A percentile compares a stretch with the other conserved stretches of the same genome.
phyloP scores from a whole-genome alignment of 1,140 invertebrate genomes.

The Megathymus violae region DNA sequence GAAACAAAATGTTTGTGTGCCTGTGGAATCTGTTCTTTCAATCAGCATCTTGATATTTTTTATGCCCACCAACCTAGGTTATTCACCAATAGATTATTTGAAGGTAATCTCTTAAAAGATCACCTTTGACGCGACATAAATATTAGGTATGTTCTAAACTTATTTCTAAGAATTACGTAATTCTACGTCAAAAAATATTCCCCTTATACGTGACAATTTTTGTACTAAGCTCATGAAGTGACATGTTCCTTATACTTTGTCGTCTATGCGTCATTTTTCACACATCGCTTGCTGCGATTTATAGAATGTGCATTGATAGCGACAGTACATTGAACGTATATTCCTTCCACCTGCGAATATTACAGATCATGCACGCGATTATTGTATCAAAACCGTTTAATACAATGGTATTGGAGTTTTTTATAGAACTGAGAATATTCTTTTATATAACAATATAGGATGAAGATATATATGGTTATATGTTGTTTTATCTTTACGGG shows the following conservation, averaged over 20 bases:
- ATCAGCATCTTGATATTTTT: too few relatives aligned
- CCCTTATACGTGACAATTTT: background rate
- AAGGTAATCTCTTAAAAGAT: too few relatives aligned
- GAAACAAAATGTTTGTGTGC: too few relatives aligned
- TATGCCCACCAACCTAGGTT: too few relatives aligned
- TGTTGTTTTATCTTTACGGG: too few relatives aligned
- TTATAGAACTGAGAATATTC: background rate
- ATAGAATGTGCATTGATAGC: slow-evolving; percentile 52
- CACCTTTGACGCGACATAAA: too few relatives aligned
- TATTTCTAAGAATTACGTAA: too few relatives aligned
- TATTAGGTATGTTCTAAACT: too few relatives aligned
- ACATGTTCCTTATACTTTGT: slow-evolving; percentile 30
- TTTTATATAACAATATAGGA: background rate
- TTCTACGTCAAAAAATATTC: too few relatives aligned
- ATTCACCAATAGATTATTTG: too few relatives aligned
- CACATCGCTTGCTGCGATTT: slow-evolving; percentile 62
- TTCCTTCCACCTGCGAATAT: slow-evolving; percentile 19
- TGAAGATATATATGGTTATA: background rate
- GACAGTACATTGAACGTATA: slow-evolving; percentile 21
- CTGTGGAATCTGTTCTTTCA: too few relatives aligned
- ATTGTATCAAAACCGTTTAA: slow-evolving; percentile 20
- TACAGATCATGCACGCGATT: background rate
- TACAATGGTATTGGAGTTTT: background rate
- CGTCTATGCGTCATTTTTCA: slow-evolving; percentile 59
- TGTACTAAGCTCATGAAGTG: background rate